Evolutionary conservation across 2,797 vertebrate genomes (phyloP).

Genomic region (Xyrichtys novacula): DNA sequence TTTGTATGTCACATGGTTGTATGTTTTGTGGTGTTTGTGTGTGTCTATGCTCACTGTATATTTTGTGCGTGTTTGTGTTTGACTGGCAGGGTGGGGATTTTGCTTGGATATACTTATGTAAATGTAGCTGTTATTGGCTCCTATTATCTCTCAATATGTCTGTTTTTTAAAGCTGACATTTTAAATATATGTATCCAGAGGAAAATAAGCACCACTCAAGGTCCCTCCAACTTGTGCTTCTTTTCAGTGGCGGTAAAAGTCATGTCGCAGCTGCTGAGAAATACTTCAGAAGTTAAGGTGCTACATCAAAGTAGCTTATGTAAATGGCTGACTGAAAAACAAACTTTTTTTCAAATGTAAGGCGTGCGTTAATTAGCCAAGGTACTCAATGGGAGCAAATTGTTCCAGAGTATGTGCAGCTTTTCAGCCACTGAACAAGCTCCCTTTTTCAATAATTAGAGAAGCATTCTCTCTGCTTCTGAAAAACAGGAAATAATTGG

Average conservation of each 20-base stretch:
- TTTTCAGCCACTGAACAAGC: constrained; percentile 73
- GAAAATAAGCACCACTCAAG: constrained; percentile 68
- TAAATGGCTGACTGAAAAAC: constrained; percentile 63
- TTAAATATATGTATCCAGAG: constrained; percentile 64
- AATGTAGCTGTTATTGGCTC: constrained; percentile 79
- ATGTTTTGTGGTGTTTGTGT: constrained; percentile 25
- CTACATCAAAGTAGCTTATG: constrained; percentile 60
- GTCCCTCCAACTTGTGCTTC: constrained; percentile 59
- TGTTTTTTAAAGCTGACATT: constrained; percentile 71
- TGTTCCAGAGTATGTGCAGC: constrained; percentile 77
- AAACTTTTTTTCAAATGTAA: constrained; percentile 67
- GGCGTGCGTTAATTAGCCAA: constrained; percentile 73
- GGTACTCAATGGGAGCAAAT: constrained; percentile 74
- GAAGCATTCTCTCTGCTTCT: constrained; percentile 67
- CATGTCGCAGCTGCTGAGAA: constrained; percentile 41
- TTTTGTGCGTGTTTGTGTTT: constrained; percentile 68
- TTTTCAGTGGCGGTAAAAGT: constrained; percentile 58
- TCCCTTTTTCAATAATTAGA: constrained; percentile 76
- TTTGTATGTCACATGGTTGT: constrained; percentile 31
- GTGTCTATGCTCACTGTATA: constrained; percentile 7
- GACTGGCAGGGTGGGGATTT: constrained; percentile 66
- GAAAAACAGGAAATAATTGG: constrained; percentile 81
- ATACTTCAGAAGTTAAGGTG: constrained; percentile 56
- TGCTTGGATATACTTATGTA: constrained; percentile 77
- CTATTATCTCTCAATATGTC: constrained; percentile 72